These are phyloP conservation scores for Drosophila arizonae DNA, from an alignment of 1,140 invertebrate species.

Conservation along the genomic window DNA sequence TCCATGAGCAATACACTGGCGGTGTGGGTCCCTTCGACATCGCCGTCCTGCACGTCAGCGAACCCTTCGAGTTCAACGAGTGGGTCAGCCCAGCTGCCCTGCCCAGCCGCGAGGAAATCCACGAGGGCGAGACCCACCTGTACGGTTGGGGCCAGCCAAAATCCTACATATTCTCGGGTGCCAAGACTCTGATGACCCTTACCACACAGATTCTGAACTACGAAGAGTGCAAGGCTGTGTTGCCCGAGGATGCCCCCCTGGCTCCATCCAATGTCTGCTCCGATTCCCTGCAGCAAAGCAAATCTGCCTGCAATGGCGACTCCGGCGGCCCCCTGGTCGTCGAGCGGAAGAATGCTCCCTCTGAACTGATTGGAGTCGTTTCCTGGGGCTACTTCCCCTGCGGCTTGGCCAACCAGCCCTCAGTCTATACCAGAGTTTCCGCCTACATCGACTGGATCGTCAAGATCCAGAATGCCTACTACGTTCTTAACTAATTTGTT, in stretches of 20 bases:
- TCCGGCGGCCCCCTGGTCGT: constrained; percentile 87
- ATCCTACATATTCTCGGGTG: constrained; percentile 42
- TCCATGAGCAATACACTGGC: constrained; percentile 84
- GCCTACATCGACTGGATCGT: constrained; percentile 83
- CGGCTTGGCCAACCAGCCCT: constrained; percentile 85
- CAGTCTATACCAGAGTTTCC: constrained; percentile 88
- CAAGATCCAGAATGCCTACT: constrained; percentile 61
- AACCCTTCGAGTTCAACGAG: constrained; percentile 84
- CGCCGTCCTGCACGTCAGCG: constrained; percentile 85
- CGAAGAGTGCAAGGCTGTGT: constrained; percentile 31
- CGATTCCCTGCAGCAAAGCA: constrained; percentile 84
- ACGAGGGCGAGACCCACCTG: constrained; percentile 80
- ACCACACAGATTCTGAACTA: constrained; percentile 80
- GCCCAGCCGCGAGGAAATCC: constrained; percentile 80
- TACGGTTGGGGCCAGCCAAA: constrained; percentile 84
- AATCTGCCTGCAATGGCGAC: constrained; percentile 87
- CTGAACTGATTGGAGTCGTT: constrained; percentile 86
- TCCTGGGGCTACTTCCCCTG: constrained; percentile 90
- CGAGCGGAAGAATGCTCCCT: constrained; percentile 53
- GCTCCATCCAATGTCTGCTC: constrained; percentile 85
- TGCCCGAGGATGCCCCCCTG: constrained; percentile 72
- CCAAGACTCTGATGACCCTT: constrained; percentile 82
- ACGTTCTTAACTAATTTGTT: constrained; percentile 57
- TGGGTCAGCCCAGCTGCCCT: constrained; percentile 84
- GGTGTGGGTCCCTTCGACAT: constrained; percentile 86